Evolutionary conservation across 1,140 invertebrate genomes (phyloP).

Genomic region (Drosophila sechellia): DNA sequence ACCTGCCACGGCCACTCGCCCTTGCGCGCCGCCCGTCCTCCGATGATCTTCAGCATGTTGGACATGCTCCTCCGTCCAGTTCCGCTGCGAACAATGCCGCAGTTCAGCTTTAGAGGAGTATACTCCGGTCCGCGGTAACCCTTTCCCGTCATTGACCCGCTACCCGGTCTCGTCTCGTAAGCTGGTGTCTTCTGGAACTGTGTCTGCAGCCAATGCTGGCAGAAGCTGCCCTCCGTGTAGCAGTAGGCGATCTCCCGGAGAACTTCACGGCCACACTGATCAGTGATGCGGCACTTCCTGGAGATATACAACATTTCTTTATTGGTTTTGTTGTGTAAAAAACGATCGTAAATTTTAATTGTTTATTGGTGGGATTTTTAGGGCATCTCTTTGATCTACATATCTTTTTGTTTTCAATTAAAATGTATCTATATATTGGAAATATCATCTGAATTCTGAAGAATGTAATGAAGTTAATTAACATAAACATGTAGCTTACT

Average conservation of each 20-base stretch:
- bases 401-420: background rate
- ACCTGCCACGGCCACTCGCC: slow-evolving; percentile 98
- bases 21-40: slow-evolving; percentile 90
- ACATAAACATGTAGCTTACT: slow-evolving; percentile 47
- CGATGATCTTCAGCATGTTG: slow-evolving; percentile 92
- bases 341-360: background rate
- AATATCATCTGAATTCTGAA: too few relatives aligned
- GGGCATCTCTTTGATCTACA: background rate
- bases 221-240: slow-evolving; percentile 91
- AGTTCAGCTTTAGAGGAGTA: slow-evolving; percentile 70
- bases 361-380: background rate
- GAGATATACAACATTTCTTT: background rate
- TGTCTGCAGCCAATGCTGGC: slow-evolving; percentile 89
- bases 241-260: slow-evolving; percentile 93
- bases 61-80: slow-evolving; percentile 81
- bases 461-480: too few relatives aligned
- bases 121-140: slow-evolving; percentile 79
- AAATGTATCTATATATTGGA: too few relatives aligned
- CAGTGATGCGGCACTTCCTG: slow-evolving; percentile 90
- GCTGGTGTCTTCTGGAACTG: slow-evolving; percentile 68
- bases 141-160: slow-evolving; percentile 58
- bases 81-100: slow-evolving; percentile 73
- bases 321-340: background rate
- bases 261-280: slow-evolving; percentile 90
- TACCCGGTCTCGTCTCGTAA: slow-evolving; percentile 58